Base-by-base conservation (phyloP, 1,140 invertebrate genomes). In the Melanaphis sacchari region DNA sequence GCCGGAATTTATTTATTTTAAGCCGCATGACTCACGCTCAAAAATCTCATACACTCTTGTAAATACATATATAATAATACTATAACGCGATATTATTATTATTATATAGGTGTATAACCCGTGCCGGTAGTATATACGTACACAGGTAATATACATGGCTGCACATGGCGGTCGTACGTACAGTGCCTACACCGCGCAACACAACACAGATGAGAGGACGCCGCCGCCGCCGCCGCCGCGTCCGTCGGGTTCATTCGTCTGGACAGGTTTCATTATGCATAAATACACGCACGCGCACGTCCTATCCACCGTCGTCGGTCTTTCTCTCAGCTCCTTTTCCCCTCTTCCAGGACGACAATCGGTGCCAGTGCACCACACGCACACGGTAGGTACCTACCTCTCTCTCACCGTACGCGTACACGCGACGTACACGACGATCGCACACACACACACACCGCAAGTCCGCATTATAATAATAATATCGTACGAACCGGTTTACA, bases 241-340 rank as follows among this genome's bases (percentile, higher is more conserved):
- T 82, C 36, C 76, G 82, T 31, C 84, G 84, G 41, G 84, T 87
- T 87, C 84, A 87, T 87, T 87, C 84, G 84, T 87, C 84, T 43
- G 84, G 41, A 87, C 84, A 87, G 84, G 84, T 87, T 87, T 87
- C 84, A 87, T 87, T 87, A 87, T 87, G 84, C 84, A 87, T 85
- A 85, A 38, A 38, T 85, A 18, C n/a, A 43, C 84, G 26, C n/a
- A 85, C 84, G 26, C 84, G 38, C 84, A 43, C 84, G 24, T 43
- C 24, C 41, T 43, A 85, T 85, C 84, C 84, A 5, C 81, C 18
- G 24, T 43, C 26, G 40, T 43, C 26, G 40, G 84, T 85, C 40
- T 85, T 85, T 85, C 84, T 85, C 41, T 41, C 3, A n/a, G 24
- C 84, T 26, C 84, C 84, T 85, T 31, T 15, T 43, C 84, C 84